Base-by-base conservation (phyloP, 2,888 invertebrate genomes). In the Watsonalla binaria region DNA sequence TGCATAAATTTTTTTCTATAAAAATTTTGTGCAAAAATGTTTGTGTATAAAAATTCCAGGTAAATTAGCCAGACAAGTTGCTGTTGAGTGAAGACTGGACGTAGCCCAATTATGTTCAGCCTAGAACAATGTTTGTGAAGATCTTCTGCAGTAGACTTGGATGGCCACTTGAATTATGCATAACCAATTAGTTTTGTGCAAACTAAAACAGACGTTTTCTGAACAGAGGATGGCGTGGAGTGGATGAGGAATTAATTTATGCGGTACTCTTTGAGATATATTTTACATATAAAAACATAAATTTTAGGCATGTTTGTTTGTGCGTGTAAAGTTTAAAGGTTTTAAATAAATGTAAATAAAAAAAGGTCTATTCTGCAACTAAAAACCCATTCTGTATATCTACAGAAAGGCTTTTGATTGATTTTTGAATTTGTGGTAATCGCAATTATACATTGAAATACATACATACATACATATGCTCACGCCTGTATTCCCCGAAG, bases 161-260 rank as follows among this genome's bases (percentile, higher is more conserved):
- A 87, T 83, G 74, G 80, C 82, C 83, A 78, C 90, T 90, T 75
- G 72, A 88, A 80, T 86, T 84, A 82, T 82, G 90, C 87, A 89
- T 90, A 88, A 80, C 88, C 87, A 90, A 90, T 90, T 90, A 88
- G 85, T 82, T 84, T 77, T 74, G 72, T 65, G 72, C 82, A 78
- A 86, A 87, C 84, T 83, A 80, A 81, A 87, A 78, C 82, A 80
- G 78, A 78, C 76, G 61, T 74, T 68, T 74, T 54, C 56, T 9
- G 58, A 57, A 63, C 57, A 58, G 35, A 59, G 42, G 65, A 33
- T 63, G 57, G 62, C 51, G 14, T 15, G 14, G 46, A 14, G 46
- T 8, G 46, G 46, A 13, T 2, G 42, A 7, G 11, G 42, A 7
- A 9, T 9, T 42, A 9, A 42, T 42, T 42, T 9, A 42, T 42